These are phyloP conservation scores for Oligia latruncula DNA, from an alignment of 2,888 invertebrate species.

Conservation along the genomic window DNA sequence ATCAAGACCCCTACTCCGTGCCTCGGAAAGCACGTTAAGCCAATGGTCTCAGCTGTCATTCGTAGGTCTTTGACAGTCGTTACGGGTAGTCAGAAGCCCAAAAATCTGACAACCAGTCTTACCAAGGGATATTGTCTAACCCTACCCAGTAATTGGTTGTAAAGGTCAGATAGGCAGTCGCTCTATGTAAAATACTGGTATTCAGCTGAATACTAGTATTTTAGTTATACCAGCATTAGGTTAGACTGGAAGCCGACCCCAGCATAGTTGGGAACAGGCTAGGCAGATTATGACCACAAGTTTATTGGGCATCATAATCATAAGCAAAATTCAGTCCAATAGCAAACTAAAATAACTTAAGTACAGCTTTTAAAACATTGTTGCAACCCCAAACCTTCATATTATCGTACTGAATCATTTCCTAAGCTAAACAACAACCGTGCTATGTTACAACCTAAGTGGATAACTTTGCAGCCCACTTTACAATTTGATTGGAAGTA, in stretches of 20 bases:
- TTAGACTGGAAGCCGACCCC: neutral
- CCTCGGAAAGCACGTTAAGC: no score
- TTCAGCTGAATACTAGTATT: neutral
- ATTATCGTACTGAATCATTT: neutral
- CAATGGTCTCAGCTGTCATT: no score
- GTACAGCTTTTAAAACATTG: neutral
- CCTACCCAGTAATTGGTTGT: no score
- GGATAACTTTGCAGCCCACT: constrained; percentile 33
- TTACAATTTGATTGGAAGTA: constrained; percentile 29
- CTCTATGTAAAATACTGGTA: neutral
- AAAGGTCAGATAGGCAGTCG: no score
- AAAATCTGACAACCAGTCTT: no score
- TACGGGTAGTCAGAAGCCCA: no score
- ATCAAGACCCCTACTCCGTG: no score
- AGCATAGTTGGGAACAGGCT: neutral
- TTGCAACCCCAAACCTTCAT: neutral
- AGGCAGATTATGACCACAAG: neutral
- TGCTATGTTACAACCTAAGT: constrained; percentile 27
- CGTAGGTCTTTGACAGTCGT: no score
- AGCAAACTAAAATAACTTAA: constrained; percentile 1
- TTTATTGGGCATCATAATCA: neutral
- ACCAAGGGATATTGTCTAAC: no score
- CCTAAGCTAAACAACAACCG: constrained; percentile 13
- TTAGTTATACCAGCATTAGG: neutral
- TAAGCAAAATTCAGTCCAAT: neutral